phyloP scores from a whole-genome alignment of 2,113 vertebrate species.

The Haemorhous mexicanus region DNA sequence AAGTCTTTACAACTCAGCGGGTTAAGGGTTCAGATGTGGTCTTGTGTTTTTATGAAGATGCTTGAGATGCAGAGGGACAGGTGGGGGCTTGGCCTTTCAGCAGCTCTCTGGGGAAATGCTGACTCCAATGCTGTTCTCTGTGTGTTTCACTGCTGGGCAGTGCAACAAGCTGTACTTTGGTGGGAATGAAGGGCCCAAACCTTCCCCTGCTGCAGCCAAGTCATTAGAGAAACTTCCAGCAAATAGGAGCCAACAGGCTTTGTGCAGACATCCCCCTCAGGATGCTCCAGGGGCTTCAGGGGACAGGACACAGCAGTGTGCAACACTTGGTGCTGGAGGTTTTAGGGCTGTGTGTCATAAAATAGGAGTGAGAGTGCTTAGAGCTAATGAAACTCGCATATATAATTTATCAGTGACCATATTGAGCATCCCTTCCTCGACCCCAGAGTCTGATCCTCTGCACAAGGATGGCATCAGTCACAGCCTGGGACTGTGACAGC shows the following conservation, averaged over 20 bases:
- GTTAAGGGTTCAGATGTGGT: neutral
- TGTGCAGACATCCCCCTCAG: accelerated
- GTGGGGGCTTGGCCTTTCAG: neutral
- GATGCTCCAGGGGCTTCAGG: neutral
- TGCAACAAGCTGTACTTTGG: neutral
- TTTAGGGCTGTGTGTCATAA: neutral
- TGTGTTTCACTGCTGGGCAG: neutral
- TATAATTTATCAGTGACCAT: neutral
- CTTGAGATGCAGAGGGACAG: neutral
- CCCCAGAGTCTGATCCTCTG: neutral
- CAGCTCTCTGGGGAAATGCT: neutral
- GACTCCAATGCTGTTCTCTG: accelerated
- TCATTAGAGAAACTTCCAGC: neutral
- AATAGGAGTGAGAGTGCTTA: neutral
- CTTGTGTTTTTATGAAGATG: conserved; percentile 22
- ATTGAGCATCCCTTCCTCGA: neutral
- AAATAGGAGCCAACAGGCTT: neutral
- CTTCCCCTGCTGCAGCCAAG: neutral
- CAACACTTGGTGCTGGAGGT: neutral
- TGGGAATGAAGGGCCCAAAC: neutral
- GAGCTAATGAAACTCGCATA: neutral
- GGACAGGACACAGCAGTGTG: neutral
- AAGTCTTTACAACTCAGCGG: conserved; percentile 20
- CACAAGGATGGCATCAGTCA: accelerated
- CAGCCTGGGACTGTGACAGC: neutral